Percentiles rank a stretch among this genome's conserved stretches.
These are phyloP conservation scores for Dryadula phaetusa DNA, from an alignment of 2,888 invertebrate genomes.

Conservation along the genomic window DNA sequence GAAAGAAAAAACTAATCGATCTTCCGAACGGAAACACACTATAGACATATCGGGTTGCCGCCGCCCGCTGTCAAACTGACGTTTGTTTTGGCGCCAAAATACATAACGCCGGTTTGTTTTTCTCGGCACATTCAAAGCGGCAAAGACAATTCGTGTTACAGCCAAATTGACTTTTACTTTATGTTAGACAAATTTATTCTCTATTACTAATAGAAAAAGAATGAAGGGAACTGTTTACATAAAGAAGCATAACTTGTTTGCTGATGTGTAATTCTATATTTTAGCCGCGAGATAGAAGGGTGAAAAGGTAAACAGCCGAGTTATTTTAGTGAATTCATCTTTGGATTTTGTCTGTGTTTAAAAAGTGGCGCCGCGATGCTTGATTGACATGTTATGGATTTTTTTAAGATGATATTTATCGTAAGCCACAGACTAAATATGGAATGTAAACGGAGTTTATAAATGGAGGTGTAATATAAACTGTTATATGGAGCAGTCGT, in stretches of 20 bases:
- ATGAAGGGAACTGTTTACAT: conserved; percentile 19
- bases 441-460: conserved; percentile 40
- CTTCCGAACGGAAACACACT: conserved; percentile 79
- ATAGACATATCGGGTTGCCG: conserved; percentile 78
- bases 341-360: conserved; percentile 67
- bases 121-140: conserved; percentile 72
- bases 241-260: conserved; percentile 54
- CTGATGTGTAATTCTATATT: conserved; percentile 81
- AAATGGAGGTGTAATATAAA: conserved; percentile 40
- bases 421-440: conserved; percentile 50
- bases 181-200: conserved; percentile 53
- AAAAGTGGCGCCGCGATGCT: conserved; percentile 76
- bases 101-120: conserved; percentile 83
- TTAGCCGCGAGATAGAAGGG: conserved; percentile 80
- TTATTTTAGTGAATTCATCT: conserved; percentile 82
- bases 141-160: conserved; percentile 58
- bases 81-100: conserved; percentile 84
- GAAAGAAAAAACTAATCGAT: conserved; percentile 72
- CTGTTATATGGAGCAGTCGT: conserved; percentile 29
- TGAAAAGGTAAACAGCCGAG: conserved; percentile 80
- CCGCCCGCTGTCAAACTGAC: conserved; percentile 83
- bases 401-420: conserved; percentile 50
- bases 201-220: conserved; percentile 51
- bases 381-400: conserved; percentile 77
- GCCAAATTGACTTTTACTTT: conserved; percentile 46